Evolutionary conservation across 2,797 vertebrate genomes (phyloP).

Genomic region (Chrysocyon brachyurus): DNA sequence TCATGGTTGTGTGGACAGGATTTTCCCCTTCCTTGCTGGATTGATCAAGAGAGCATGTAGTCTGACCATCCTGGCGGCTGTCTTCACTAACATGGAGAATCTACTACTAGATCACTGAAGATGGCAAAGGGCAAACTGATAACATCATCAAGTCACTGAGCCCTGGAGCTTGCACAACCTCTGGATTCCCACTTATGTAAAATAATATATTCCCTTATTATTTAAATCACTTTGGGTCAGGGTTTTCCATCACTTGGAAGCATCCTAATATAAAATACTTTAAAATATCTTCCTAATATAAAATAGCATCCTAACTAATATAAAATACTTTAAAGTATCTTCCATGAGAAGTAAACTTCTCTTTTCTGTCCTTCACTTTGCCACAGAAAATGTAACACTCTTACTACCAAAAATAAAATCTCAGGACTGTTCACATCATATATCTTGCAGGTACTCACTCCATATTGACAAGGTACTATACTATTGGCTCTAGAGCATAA

Average conservation of each 20-base stretch:
- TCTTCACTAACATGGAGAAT: background rate
- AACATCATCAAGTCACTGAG: background rate
- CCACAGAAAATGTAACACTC: background rate
- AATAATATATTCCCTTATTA: background rate
- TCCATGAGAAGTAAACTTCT: slow-evolving; percentile 13
- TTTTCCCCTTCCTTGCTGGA: background rate
- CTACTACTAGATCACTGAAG: background rate
- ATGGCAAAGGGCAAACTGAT: background rate
- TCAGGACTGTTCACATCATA: background rate
- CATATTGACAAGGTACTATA: background rate
- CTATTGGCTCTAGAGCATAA: background rate
- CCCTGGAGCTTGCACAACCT: background rate
- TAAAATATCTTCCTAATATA: background rate
- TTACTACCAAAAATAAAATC: background rate
- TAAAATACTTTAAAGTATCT: background rate
- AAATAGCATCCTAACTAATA: background rate
- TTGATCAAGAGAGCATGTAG: background rate
- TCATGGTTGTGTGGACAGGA: background rate
- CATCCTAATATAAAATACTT: background rate
- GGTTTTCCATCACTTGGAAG: background rate
- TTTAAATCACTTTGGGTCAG: background rate
- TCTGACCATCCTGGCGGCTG: background rate
- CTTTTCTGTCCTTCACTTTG: background rate
- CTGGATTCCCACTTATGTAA: background rate
- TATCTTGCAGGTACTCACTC: background rate